phyloP scores from a whole-genome alignment of 1,140 invertebrate genomes.

The Berghia stephanieae region DNA sequence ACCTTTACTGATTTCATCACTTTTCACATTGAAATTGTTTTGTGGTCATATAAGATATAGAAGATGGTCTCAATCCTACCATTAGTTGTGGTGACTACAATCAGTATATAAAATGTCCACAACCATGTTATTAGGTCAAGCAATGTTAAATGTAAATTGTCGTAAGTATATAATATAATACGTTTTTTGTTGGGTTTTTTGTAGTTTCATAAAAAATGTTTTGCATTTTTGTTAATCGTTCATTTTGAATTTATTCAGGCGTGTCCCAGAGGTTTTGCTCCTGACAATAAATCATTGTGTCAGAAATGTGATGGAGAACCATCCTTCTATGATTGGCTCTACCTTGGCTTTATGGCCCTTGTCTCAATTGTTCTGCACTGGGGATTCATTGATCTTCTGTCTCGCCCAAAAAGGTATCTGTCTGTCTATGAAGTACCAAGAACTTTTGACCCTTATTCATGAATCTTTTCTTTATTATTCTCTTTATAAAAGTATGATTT shows the following conservation, averaged over 20 bases:
- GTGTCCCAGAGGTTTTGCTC: constrained; percentile 81
- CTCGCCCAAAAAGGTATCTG: constrained; percentile 73
- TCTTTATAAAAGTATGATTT: neutral
- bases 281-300: constrained; percentile 78
- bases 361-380: constrained; percentile 87
- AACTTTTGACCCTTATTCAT: neutral
- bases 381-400: constrained; percentile 87
- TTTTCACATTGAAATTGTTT: too few relatives aligned
- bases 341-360: constrained; percentile 91
- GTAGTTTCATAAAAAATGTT: neutral
- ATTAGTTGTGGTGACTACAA: too few relatives aligned
- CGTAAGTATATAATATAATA: too few relatives aligned
- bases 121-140: neutral
- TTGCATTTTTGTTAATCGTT: constrained; percentile 7
- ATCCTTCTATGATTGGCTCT: constrained; percentile 91
- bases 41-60: too few relatives aligned
- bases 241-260: constrained; percentile 81
- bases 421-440: neutral
- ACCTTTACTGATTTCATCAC: too few relatives aligned
- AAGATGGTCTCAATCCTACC: too few relatives aligned
- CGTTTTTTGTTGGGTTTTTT: too few relatives aligned
- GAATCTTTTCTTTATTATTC: neutral
- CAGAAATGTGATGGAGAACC: constrained; percentile 79
- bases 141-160: too few relatives aligned
- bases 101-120: too few relatives aligned